phyloP scores from a whole-genome alignment of 1,140 invertebrate genomes.

The Bicyclus anynana region DNA sequence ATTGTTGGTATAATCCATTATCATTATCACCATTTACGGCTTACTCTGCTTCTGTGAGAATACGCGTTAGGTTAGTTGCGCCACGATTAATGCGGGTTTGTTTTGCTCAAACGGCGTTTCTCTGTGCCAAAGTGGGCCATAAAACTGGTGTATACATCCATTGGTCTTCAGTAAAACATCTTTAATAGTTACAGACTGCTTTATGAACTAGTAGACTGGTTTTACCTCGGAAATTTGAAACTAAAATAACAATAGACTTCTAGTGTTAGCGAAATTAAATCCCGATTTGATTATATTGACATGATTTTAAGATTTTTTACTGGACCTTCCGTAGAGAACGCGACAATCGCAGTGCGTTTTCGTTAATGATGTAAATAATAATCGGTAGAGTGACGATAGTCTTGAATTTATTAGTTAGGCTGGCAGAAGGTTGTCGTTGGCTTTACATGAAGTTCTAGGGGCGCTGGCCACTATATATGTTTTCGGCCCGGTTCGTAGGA shows the following conservation, averaged over 20 bases:
- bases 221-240: constrained; percentile 63
- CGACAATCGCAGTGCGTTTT: constrained; percentile 24
- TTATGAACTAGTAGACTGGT: constrained; percentile 71
- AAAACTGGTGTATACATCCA: constrained; percentile 58
- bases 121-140: constrained; percentile 73
- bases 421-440: constrained; percentile 39
- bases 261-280: constrained; percentile 48
- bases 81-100: constrained; percentile 33
- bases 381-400: constrained; percentile 33
- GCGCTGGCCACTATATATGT: constrained; percentile 70
- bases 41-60: constrained; percentile 67
- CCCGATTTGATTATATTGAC: constrained; percentile 52
- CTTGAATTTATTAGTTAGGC: constrained; percentile 44
- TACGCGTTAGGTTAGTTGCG: constrained; percentile 22
- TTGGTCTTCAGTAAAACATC: constrained; percentile 63
- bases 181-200: constrained; percentile 70
- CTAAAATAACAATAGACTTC: constrained; percentile 54
- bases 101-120: constrained; percentile 67
- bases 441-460: constrained; percentile 38
- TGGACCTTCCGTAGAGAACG: constrained; percentile 6
- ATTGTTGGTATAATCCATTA: constrained; percentile 17
- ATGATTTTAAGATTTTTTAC: constrained; percentile 31
- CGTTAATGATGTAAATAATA: constrained; percentile 43
- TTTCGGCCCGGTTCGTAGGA: constrained; percentile 68
- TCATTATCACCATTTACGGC: constrained; percentile 64